Evolutionary conservation across 2,888 invertebrate species (phyloP).

Genomic region (Cheilosia impressa): DNA sequence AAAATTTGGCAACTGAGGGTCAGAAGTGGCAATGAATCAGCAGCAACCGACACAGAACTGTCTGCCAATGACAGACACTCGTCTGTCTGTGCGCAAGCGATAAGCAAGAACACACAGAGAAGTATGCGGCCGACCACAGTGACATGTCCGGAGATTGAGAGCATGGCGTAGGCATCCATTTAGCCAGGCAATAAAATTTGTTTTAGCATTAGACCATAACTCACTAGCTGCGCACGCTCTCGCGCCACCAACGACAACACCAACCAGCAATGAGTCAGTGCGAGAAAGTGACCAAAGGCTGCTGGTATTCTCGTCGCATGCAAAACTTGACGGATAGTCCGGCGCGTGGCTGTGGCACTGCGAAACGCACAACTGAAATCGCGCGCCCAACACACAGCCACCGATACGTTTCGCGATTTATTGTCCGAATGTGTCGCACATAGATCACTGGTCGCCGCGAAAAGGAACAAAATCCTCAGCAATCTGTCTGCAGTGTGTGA

Average conservation of each 20-base stretch:
- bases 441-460: constrained; percentile 62
- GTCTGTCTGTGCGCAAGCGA: constrained; percentile 56
- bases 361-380: constrained; percentile 64
- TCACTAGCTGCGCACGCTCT: constrained; percentile 45
- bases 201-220: constrained; percentile 74
- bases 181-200: constrained; percentile 70
- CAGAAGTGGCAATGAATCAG: constrained; percentile 67
- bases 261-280: constrained; percentile 33
- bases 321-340: constrained; percentile 55
- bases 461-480: constrained; percentile 37
- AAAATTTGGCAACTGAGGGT: constrained; percentile 3
- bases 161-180: constrained; percentile 71
- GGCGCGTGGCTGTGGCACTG: constrained; percentile 58
- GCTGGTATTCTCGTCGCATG: constrained; percentile 53
- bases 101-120: constrained; percentile 51
- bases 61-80: constrained; percentile 55
- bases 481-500: constrained; percentile 60
- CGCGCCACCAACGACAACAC: constrained; percentile 2
- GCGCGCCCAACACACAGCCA: constrained; percentile 11
- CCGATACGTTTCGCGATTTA: constrained; percentile 71
- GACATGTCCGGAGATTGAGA: constrained; percentile 70
- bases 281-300: constrained; percentile 69
- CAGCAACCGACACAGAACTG: constrained; percentile 26
- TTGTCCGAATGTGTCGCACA: constrained; percentile 71
- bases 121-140: constrained; percentile 30